Conservation (phyloP, 2,797 vertebrate genomes). For the Epinephelus coioides region DNA sequence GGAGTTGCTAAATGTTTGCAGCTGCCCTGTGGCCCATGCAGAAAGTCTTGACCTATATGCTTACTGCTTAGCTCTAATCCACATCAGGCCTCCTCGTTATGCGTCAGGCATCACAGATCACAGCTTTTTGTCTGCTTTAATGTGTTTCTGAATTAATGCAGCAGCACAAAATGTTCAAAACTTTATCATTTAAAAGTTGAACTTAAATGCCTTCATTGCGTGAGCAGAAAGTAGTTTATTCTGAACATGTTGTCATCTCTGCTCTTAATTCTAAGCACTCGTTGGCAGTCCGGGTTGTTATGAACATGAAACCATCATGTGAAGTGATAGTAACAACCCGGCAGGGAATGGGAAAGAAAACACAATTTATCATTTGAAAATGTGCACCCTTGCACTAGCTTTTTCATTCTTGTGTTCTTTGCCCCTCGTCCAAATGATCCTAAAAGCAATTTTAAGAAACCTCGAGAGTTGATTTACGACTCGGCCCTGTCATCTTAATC, state of each 20-base stretch:
- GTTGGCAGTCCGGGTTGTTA: constrained; percentile 49
- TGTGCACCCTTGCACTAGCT: constrained; percentile 83
- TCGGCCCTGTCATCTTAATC: constrained; percentile 93
- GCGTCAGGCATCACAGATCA: constrained; percentile 50
- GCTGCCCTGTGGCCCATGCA: constrained; percentile 75
- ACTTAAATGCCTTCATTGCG: not conserved
- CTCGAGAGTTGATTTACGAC: constrained; percentile 94
- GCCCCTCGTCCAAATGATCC: constrained; percentile 80
- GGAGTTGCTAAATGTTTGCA: constrained; percentile 83
- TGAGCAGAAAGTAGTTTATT: constrained; percentile 10
- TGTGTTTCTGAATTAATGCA: constrained; percentile 18
- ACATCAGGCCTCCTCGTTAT: constrained; percentile 57
- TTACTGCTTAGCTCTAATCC: constrained; percentile 61
- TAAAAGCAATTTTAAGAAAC: constrained; percentile 92
- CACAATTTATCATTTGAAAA: constrained; percentile 85
- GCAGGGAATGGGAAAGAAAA: constrained; percentile 79
- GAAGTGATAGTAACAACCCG: constrained; percentile 65
- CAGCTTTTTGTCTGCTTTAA: constrained; percentile 34
- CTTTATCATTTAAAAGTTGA: not conserved
- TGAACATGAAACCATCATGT: constrained; percentile 70
- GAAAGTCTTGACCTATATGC: constrained; percentile 68
- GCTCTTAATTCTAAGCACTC: constrained; percentile 19
- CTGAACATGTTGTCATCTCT: constrained; percentile 11
- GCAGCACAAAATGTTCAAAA: constrained; percentile 1
- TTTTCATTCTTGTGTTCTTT: constrained; percentile 81